These are phyloP conservation scores for Axis porcinus DNA, from an alignment of 2,113 vertebrate genomes.

Conservation along the genomic window DNA sequence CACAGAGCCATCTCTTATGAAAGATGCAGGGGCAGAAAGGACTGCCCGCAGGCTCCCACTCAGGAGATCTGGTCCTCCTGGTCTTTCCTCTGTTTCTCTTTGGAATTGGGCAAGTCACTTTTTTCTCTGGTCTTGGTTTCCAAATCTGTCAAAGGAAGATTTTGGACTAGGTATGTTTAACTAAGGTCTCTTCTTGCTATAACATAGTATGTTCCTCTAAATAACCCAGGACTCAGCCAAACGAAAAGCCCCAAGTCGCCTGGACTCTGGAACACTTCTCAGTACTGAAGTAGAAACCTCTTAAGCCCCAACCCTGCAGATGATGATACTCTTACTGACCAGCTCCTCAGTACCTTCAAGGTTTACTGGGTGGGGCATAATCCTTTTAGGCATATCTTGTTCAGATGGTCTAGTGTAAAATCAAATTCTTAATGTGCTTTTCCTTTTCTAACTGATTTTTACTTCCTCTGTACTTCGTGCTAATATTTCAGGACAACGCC, in stretches of 20 bases:
- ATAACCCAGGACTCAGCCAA: neutral
- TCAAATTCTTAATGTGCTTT: neutral
- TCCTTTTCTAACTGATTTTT: neutral
- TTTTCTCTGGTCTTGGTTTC: neutral
- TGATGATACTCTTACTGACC: neutral
- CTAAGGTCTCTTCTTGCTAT: neutral
- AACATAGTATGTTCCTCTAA: neutral
- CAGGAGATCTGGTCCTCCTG: neutral
- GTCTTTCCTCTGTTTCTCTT: neutral
- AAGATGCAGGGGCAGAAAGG: neutral
- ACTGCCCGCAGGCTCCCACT: neutral
- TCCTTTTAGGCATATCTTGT: neutral
- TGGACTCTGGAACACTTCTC: neutral
- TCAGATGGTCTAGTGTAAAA: neutral
- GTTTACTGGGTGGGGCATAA: neutral
- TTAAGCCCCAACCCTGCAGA: neutral
- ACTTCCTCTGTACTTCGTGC: neutral
- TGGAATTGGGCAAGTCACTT: neutral
- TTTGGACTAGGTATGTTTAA: neutral
- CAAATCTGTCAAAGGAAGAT: neutral
- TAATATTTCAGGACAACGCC: neutral
- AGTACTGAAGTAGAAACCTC: neutral
- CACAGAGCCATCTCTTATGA: neutral
- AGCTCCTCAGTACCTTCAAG: neutral
- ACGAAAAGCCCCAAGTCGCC: neutral